Evolutionary conservation across 2,113 vertebrate genomes (phyloP), one percentile per base, ranked within the genome.

Genomic region (Anseranas semipalmata): DNA sequence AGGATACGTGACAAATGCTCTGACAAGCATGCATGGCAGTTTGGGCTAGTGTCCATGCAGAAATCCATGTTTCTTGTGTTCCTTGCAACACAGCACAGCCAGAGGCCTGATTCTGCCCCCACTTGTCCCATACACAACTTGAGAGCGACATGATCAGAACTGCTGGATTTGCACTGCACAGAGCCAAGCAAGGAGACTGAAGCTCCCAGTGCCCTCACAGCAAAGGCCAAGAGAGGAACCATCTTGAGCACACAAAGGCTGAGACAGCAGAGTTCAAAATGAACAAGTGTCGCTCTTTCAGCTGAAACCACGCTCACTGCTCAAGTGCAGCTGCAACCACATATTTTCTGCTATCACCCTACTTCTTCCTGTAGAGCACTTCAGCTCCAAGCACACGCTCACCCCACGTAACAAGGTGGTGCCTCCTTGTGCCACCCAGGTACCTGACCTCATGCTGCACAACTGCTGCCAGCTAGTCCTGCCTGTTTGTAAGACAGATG

Each of bases 1-100:
- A 9, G 24, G 70, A 13, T 2, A 7, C 3, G 4, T 28, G 32
- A 45, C 45, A 82, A 52, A n/a, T 30, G 11, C 58, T 35, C 27
- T 4, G 2, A 12, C 17, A 5, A 52, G 37, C 0, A 3, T 32
- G 15, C 39, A 2, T 4, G 65, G 45, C 1, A 8, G 17, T 41
- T 33, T 12, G 15, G 48, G 33, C 37, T 37, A 9, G 18, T 16
- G 7, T 18, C 32, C 10, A 6, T 1, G 20, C 28, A 35, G 59
- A 48, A 60, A 67, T 17, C 48, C 68, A 55, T 5, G 0, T 4
- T 56, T 50, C 46, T 35, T 55, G 52, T 55, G 52, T 53, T 53
- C 52, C 52, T 25, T 53, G 52, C 15, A 17, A 18, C 35, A 10
- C 30, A 74, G 25, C 46, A 15, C 63, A 62, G n/a, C 12, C 80